Base-by-base conservation (phyloP, 35 echinoderm and acorn worm species). In the Heliocidaris erythrogramma region DNA sequence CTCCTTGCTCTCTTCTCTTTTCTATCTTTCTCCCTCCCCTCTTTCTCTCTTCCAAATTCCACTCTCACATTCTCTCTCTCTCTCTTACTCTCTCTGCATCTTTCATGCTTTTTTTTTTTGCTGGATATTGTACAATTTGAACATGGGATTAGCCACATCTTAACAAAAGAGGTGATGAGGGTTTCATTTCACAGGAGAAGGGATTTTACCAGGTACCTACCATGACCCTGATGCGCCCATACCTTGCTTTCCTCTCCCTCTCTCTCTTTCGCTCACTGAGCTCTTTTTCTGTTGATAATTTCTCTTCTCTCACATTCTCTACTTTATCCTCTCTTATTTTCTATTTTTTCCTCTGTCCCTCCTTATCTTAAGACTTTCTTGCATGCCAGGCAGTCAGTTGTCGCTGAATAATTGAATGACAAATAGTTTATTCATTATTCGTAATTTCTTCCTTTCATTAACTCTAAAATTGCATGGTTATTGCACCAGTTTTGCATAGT, bases 51-150 rank as follows among this genome's bases (percentile, higher is more conserved):
- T 8, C 27, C 18, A 78, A n/a, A 0, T 21, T n/a, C 65, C 65
- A 8, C 65, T 0, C 61, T 71, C 61, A 27, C 61, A 27, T 2
- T 71, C 61, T 71, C 61, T 27, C 52, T 11, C 52, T n/a, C 21
- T 78, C 21, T 78, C 65, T 27, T 24, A 5, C 21, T n/a, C 65
- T 78, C 21, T 78, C 65, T 78, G 21, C 65, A 78, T 78, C 27
- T 56, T 14, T 78, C 65, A 78, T 24, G 27, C 21, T 78, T 4
- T 0, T 78, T 78, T 18, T 78, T 78, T 4, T 0, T 78, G n/a
- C 27, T 78, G 65, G 65, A 78, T 78, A 78, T 78, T 78, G 65
- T 78, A 27, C 65, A 78, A 78, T 78, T 78, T 78, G 65, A 78
- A 78, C 65, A 78, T n/a, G 65, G 65, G 65, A 78, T 78, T 78